These are phyloP conservation scores for Agrilus cyanescens DNA, from an alignment of 2,888 invertebrate species.

Conservation along the genomic window DNA sequence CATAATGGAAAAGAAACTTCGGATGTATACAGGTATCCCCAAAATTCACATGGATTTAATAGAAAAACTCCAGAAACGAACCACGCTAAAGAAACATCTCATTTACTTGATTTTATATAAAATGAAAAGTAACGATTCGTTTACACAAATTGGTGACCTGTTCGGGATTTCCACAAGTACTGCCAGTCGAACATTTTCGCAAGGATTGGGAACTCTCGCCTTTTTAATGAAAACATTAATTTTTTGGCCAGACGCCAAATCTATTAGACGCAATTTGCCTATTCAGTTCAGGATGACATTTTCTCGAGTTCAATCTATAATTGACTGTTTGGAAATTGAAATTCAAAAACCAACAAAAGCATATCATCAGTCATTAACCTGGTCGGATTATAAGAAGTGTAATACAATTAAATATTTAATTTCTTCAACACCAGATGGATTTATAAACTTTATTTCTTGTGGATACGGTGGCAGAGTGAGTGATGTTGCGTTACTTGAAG, in stretches of 20 bases:
- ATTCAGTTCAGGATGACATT: constrained; percentile 16
- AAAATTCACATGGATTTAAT: too few species aligned
- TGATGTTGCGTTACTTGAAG: too few species aligned
- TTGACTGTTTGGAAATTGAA: constrained; percentile 30
- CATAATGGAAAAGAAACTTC: too few species aligned
- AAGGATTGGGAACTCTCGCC: constrained; percentile 7
- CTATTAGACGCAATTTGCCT: constrained; percentile 13
- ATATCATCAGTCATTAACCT: constrained; percentile 24
- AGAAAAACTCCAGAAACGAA: too few species aligned
- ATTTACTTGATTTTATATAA: too few species aligned
- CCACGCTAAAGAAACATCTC: too few species aligned
- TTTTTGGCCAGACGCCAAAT: constrained; percentile 7
- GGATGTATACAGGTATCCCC: too few species aligned
- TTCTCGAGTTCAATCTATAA: constrained; percentile 22
- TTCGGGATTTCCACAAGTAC: constrained; percentile 5
- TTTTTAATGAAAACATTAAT: constrained; percentile 9
- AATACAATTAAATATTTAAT: constrained; percentile 21
- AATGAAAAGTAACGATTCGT: constrained; percentile 5
- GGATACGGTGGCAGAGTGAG: too few species aligned
- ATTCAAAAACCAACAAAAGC: constrained; percentile 27
- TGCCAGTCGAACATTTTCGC: constrained; percentile 11
- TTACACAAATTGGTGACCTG: constrained; percentile 2
- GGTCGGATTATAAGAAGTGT: constrained; percentile 25
- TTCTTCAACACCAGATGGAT: too few species aligned
- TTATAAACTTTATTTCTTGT: too few species aligned